A percentile compares a stretch with the other conserved stretches of the same genome.
phyloP scores from a whole-genome alignment of 2,888 invertebrate genomes.

The Diaprepes abbreviatus region DNA sequence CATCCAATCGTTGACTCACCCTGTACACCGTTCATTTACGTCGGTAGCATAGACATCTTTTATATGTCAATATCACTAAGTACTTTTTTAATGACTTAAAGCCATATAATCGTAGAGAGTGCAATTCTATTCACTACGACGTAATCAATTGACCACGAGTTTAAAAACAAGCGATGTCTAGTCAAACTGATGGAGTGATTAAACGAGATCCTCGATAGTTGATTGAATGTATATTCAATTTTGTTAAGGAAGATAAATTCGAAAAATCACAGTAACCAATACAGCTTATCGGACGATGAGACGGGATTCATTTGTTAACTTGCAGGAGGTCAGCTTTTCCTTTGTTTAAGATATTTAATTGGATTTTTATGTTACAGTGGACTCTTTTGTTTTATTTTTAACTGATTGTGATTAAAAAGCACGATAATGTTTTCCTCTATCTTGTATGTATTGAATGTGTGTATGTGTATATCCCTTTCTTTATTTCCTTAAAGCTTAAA shows the following conservation, averaged over 20 bases:
- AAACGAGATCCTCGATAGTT: slow-evolving; percentile 35
- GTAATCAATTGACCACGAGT: slow-evolving; percentile 12
- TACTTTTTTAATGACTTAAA: too few species aligned
- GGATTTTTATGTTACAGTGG: neutral
- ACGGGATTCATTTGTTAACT: slow-evolving; percentile 31
- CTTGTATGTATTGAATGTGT: too few species aligned
- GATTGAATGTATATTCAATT: slow-evolving; percentile 42
- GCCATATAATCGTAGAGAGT: too few species aligned
- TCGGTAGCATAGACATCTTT: too few species aligned
- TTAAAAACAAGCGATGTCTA: slow-evolving; percentile 18
- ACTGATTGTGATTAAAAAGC: too few species aligned
- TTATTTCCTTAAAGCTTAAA: too few species aligned
- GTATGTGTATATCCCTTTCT: too few species aligned
- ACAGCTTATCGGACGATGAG: slow-evolving; percentile 31
- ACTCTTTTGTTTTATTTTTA: too few species aligned
- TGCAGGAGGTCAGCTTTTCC: slow-evolving; percentile 15
- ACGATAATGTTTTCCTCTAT: too few species aligned
- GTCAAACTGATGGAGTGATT: slow-evolving; percentile 34
- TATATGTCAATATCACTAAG: too few species aligned
- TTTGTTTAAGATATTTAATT: slow-evolving; percentile 12
- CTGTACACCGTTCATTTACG: too few species aligned
- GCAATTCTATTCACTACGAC: neutral
- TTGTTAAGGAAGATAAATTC: slow-evolving; percentile 45
- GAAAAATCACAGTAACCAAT: slow-evolving; percentile 37
- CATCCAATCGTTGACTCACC: too few species aligned